phyloP scores from a whole-genome alignment of 2,888 invertebrate genomes.

The Heliconius hortense region DNA sequence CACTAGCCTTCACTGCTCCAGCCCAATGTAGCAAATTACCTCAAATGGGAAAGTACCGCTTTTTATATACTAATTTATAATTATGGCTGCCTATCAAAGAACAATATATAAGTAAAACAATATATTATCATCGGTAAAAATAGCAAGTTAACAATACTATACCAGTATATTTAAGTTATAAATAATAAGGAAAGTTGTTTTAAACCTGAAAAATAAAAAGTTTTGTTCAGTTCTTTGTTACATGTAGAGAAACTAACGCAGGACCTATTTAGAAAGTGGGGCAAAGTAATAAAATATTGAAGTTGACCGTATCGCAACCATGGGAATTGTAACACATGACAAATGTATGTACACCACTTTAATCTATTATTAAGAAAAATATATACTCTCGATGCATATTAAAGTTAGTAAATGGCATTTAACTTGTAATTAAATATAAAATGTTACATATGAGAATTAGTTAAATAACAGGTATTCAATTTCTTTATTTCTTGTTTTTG shows the following conservation, averaged over 20 bases:
- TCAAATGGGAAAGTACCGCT: too few relatives aligned
- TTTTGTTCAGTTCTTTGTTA: constrained; percentile 19
- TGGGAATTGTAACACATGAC: constrained; percentile 34
- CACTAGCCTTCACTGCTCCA: too few relatives aligned
- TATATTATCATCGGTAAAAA: too few relatives aligned
- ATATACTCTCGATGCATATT: background rate
- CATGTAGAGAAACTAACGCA: constrained; percentile 20
- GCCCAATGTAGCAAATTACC: too few relatives aligned
- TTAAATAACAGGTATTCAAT: background rate
- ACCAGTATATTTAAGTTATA: too few relatives aligned
- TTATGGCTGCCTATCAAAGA: too few relatives aligned
- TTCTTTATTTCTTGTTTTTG: background rate
- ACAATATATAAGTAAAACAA: too few relatives aligned
- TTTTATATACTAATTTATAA: too few relatives aligned
- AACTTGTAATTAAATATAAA: background rate
- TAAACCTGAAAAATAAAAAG: constrained; percentile 11
- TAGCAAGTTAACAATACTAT: too few relatives aligned
- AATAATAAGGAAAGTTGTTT: background rate
- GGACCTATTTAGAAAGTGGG: constrained; percentile 35
- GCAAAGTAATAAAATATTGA: constrained; percentile 39
- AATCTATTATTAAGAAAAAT: constrained; percentile 28
- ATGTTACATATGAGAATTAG: background rate
- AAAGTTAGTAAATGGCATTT: background rate
- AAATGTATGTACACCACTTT: constrained; percentile 29
- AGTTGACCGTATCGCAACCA: constrained; percentile 31